phyloP scores from a whole-genome alignment of 1,140 invertebrate genomes.

The Plectus sambesii region DNA sequence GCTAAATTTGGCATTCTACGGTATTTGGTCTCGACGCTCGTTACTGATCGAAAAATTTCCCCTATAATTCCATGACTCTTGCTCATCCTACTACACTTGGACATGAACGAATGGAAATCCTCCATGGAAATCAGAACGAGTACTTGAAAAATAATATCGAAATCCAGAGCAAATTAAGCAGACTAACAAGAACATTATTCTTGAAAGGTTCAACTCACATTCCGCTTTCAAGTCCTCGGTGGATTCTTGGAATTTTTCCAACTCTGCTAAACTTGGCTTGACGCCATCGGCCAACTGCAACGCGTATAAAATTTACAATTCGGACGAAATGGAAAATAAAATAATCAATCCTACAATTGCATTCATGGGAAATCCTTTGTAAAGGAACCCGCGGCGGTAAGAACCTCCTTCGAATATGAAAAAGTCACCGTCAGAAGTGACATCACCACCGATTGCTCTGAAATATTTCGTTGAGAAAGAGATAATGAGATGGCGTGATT shows the following conservation, averaged over 20 bases:
- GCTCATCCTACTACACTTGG: not conserved
- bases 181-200: not conserved
- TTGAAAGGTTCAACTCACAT: conserved; percentile 22
- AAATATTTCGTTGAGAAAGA: conserved; percentile 18
- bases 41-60: no score
- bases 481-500: no score
- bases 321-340: not conserved
- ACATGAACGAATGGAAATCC: not conserved
- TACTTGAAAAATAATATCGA: no score
- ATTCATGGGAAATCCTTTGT: conserved; percentile 86
- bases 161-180: not conserved
- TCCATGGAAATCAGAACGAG: not conserved
- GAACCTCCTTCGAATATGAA: conserved; percentile 89
- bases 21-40: no score
- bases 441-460: conserved; percentile 79
- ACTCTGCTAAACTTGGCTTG: conserved; percentile 80
- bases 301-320: not conserved
- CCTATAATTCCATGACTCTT: conserved; percentile 56
- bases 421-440: conserved; percentile 89
- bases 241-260: conserved; percentile 89
- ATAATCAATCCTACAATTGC: conserved; percentile 59
- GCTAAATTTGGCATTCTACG: no score
- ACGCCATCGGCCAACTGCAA: conserved; percentile 60
- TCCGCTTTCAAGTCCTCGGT: conserved; percentile 68
- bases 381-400: conserved; percentile 81